A percentile compares a stretch with the other conserved stretches of the same genome.
Conservation (phyloP, 2,113 vertebrate genomes). For the Archocentrus centrarchus region DNA sequence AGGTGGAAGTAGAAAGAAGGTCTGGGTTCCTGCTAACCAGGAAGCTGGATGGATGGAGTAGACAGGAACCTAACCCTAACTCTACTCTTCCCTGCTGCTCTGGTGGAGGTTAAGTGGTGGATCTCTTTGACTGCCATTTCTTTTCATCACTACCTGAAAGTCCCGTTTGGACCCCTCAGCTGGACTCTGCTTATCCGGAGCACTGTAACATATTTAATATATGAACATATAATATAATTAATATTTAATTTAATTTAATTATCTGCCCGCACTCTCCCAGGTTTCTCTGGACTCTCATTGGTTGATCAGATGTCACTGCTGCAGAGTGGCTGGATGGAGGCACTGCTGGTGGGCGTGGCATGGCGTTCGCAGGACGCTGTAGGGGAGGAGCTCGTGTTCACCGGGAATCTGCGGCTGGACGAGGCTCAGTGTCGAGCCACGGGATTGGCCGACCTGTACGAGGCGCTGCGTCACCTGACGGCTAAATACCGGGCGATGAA, state of each 20-base stretch:
- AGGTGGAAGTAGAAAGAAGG: too few species aligned
- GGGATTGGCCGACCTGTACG: conserved; percentile 74
- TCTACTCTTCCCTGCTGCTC: too few species aligned
- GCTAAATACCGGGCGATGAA: conserved; percentile 70
- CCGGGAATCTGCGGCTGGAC: conserved; percentile 71
- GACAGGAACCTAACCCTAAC: too few species aligned
- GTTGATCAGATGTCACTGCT: conserved; percentile 81
- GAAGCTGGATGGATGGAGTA: too few species aligned
- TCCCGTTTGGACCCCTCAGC: neutral
- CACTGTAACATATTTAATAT: neutral
- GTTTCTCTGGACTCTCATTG: conserved; percentile 76
- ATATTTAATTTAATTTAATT: neutral
- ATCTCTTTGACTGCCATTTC: too few species aligned
- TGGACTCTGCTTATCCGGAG: neutral
- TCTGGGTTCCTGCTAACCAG: too few species aligned
- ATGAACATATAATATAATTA: neutral
- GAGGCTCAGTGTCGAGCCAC: conserved; percentile 58
- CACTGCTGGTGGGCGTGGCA: conserved; percentile 77
- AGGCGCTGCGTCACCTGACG: conserved; percentile 73
- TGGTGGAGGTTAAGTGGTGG: too few species aligned
- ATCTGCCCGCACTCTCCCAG: conserved; percentile 43
- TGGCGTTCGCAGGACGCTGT: conserved; percentile 65
- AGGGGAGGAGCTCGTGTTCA: conserved; percentile 73
- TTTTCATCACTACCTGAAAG: too few species aligned
- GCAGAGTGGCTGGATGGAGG: conserved; percentile 83